Evolutionary conservation across 2,797 vertebrate species (phyloP), one percentile per base, ranked within the genome.

Genomic region (Mus minutoides): DNA sequence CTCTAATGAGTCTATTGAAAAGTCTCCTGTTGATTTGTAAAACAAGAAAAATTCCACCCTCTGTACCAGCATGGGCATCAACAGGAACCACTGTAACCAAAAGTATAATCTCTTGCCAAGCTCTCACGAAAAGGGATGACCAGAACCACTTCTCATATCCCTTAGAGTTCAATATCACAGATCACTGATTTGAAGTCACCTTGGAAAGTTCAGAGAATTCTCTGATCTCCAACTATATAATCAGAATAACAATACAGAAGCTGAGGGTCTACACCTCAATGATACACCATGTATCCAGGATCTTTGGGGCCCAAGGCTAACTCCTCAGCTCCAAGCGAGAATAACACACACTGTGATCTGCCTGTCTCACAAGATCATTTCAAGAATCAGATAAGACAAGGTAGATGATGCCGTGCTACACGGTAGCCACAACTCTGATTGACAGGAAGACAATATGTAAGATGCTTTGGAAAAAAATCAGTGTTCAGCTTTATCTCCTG

Each of bases 181-280:
- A 52, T 84, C n/a, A 76, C 24, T 49, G 79, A 92, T 79, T 67
- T 79, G 71, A 75, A 17, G 17, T 82, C 71, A 86, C 43, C 34
- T 62, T 52, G 22, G 52, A 79, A 75, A 95, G 71, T 76, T 86
- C 86, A 92, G n/a, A 73, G 11, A 73, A 79, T 76, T 92, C 19
- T 92, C 34, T 88, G 21, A 85, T 84, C 13, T 76, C 62, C n/a
- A 88, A 13, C 64, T 84, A 9, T 62, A 75, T 76, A 77, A 22
- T 73, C 43, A 26, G 80, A 83, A 83, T 19, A 3, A 79, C 40
- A 86, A 37, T 6, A 34, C 7, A 40, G n/a, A 13, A 34, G 19
- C 10, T 40, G 14, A 19, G 10, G 24, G 8, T 54, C 4, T 16
- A 31, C 9, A 24, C 31, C 34, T 85, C 43, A 76, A 76, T 22